Percentiles rank a stretch among this genome's conserved stretches.
These are phyloP conservation scores for Myrmecobius fasciatus DNA, from an alignment of 2,113 vertebrate species.

Conservation along the genomic window DNA sequence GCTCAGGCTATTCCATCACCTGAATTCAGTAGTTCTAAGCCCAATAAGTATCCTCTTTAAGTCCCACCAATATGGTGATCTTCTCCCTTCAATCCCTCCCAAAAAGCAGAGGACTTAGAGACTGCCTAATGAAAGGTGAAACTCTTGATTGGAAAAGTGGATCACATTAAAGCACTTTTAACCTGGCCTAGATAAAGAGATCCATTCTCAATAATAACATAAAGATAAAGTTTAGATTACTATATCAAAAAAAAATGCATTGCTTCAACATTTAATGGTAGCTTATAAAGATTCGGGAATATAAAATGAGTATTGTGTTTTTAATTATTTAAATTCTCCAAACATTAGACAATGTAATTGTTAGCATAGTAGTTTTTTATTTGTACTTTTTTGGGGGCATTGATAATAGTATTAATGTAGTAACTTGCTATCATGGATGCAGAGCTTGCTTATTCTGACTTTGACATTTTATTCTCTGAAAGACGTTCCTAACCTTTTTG, in stretches of 20 bases:
- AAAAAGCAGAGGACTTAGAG: neutral
- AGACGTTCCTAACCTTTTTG: neutral
- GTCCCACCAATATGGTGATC: neutral
- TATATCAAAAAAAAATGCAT: neutral
- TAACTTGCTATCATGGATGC: neutral
- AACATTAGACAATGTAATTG: neutral
- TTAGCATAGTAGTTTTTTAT: neutral
- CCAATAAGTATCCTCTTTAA: neutral
- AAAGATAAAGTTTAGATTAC: neutral
- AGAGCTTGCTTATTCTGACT: neutral
- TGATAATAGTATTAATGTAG: neutral
- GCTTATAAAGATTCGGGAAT: neutral
- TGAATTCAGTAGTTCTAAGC: neutral
- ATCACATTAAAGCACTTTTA: neutral
- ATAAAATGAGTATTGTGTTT: neutral
- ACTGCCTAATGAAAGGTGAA: neutral
- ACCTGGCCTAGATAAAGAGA: neutral
- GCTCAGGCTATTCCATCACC: neutral
- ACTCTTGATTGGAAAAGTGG: neutral
- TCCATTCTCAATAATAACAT: neutral
- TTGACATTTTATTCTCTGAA: neutral
- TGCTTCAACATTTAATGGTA: neutral
- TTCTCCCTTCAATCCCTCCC: neutral
- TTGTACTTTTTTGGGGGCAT: neutral
- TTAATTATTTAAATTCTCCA: neutral